Base-by-base conservation (phyloP, 1,140 invertebrate genomes). In the Formica exsecta region DNA sequence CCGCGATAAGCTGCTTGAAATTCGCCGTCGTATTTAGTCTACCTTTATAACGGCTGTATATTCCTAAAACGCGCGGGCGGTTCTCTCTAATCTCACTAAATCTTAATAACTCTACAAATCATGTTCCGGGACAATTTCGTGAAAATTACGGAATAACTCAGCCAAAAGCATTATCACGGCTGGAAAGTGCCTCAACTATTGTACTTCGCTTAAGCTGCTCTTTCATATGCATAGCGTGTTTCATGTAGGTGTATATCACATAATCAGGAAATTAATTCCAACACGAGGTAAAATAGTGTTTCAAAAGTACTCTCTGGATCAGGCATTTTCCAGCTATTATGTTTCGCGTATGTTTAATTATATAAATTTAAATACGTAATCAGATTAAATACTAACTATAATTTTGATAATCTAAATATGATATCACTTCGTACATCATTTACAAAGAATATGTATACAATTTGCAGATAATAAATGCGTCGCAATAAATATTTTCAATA, bases 91-190 rank as follows among this genome's bases (percentile, higher is more conserved):
- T 91, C 89, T 86, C 74, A 64, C 57, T 85, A 88, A 88, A 90
- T 91, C 86, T 90, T 90, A 90, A 91, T 86, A 91, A 91, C 83
- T 88, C 83, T 41, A 86, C 79, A 86, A 91, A 90, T 90, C 89
- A 90, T 80, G 51, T 86, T 79, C 70, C 54, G 84, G 84, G 90
- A 89, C 80, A 91, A 88, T 90, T 90, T 90, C 70, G 87, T 68
- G 87, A 89, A 90, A 91, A 91, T 90, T 91, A 65, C 87, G 62
- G 90, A 91, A 91, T 91, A 91, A 91, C 87, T 90, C 89, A 89
- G 71, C 87, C 70, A 57, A 75, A 62, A 84, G 89, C 87, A 83
- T 91, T 91, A 90, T 89, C 89, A 61, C 51, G 87, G 87, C 65
- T 76, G 85, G 87, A 75, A 90, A 91, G 84, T 89, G 68, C 44